Percentiles rank a stretch among this genome's conserved stretches.
Evolutionary conservation across 1,140 invertebrate species (phyloP).

Genomic region (Aphaenogaster rudis): DNA sequence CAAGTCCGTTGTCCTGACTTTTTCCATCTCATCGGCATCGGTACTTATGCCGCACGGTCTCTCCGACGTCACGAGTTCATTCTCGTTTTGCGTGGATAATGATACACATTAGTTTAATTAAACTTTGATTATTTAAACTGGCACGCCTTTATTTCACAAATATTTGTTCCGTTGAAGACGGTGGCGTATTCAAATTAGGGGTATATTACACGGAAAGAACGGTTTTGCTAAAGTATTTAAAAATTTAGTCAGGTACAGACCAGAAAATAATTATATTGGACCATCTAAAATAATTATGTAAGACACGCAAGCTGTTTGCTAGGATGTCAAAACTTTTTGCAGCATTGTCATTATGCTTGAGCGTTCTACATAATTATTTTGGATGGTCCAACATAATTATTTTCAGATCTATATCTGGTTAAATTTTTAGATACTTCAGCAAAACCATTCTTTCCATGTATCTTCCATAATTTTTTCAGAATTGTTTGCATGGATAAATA

Average conservation of each 20-base stretch:
- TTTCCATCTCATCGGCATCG: slow-evolving; percentile 7
- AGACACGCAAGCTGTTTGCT: no score
- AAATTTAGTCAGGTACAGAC: no score
- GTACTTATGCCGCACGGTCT: not conserved
- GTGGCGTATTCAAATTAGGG: not conserved
- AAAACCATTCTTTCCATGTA: no score
- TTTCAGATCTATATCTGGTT: no score
- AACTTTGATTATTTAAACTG: slow-evolving; percentile 45
- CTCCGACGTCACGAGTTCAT: not conserved
- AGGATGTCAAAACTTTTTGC: no score
- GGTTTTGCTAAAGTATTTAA: no score
- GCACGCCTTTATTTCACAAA: slow-evolving; percentile 9
- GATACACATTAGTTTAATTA: slow-evolving; percentile 61
- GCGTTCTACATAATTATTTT: no score
- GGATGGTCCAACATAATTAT: no score
- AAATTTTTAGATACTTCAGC: no score
- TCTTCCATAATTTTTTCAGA: not conserved
- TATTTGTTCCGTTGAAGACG: not conserved
- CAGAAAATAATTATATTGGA: no score
- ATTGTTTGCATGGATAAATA: not conserved
- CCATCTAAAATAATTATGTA: no score
- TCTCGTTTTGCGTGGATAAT: slow-evolving; percentile 23
- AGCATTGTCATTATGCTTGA: no score
- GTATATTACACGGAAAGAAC: not conserved
- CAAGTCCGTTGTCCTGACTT: not conserved